Conservation (phyloP, 2,113 vertebrate genomes). For the Ptyas mucosa region DNA sequence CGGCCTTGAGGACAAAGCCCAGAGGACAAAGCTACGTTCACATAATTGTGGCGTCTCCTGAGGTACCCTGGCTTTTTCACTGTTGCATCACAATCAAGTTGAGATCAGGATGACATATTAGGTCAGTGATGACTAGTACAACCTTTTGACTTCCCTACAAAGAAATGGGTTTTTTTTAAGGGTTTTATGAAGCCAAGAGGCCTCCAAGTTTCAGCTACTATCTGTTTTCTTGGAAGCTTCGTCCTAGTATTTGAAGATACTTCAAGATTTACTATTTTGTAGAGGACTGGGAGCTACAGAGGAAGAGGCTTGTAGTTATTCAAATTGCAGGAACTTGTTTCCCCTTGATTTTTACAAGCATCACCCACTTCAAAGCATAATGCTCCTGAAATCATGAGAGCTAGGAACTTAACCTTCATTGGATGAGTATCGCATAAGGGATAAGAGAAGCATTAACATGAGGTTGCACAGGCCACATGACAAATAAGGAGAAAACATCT, state of each 20-base stretch:
- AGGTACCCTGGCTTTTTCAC: neutral
- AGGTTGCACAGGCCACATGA: neutral
- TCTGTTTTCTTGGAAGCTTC: neutral
- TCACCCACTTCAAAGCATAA: neutral
- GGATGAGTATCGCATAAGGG: neutral
- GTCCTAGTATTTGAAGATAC: neutral
- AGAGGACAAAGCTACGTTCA: neutral
- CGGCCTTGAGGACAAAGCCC: neutral
- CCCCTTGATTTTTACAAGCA: neutral
- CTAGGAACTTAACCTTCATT: neutral
- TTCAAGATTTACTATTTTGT: neutral
- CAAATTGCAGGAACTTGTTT: neutral
- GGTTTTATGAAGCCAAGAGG: neutral
- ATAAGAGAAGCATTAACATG: neutral
- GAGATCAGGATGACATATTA: neutral
- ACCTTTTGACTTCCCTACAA: neutral
- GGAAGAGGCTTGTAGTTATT: neutral
- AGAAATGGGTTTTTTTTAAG: neutral
- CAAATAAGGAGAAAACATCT: neutral
- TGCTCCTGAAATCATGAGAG: neutral
- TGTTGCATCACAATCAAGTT: constrained; percentile 9
- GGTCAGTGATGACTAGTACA: neutral
- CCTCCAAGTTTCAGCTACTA: neutral
- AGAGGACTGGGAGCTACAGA: no score
- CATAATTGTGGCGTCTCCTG: neutral